Evolutionary conservation across 2,797 vertebrate genomes (phyloP), one percentile per base, ranked within the genome.

Genomic region (Austrolebias charrua): DNA sequence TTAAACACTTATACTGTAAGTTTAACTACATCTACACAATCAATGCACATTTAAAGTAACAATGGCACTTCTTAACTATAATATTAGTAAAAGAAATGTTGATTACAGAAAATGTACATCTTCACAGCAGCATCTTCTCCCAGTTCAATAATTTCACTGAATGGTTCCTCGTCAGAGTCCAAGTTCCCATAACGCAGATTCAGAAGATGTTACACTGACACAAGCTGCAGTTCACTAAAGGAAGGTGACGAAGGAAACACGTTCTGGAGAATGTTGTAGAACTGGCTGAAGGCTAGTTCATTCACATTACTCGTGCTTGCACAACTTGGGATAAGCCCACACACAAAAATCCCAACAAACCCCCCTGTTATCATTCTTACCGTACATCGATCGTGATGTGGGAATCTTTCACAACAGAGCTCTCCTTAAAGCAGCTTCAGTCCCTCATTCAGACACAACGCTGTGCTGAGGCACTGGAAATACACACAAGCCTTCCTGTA

Each of bases 361-460:
- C 12, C 1, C 11, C 11, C 2, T 11, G 10, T 9, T 49, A 63
- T 54, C 73, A 60, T 79, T 69, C 93, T 93, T 93, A 94, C 93
- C 93, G 81, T 94, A 94, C 93, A 94, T 94, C 69, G 82, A 80
- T 88, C 71, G 88, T 86, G 85, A 79, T 78, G 81, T 63, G 80
- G 48, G 80, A 80, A 80, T 71, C 69, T 73, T 78, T 85, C 74
- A 76, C 71, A 63, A 56, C 69, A 64, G 31, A 74, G 71, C 81
- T 76, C 81, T 78, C 73, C 83, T 76, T 74, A 79, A 73, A 64
- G 88, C 81, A 81, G 90, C 78, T 79, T 81, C 83, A 70, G 75
- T 75, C 68, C 62, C 55, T 71, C 69, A 76, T 75, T 73, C 81
- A 79, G 70, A 77, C 76, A 75, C 73, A 63, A 78, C 58, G 66